Evolutionary conservation across 2,888 invertebrate species (phyloP).

Genomic region (Monoplex corrugatus): DNA sequence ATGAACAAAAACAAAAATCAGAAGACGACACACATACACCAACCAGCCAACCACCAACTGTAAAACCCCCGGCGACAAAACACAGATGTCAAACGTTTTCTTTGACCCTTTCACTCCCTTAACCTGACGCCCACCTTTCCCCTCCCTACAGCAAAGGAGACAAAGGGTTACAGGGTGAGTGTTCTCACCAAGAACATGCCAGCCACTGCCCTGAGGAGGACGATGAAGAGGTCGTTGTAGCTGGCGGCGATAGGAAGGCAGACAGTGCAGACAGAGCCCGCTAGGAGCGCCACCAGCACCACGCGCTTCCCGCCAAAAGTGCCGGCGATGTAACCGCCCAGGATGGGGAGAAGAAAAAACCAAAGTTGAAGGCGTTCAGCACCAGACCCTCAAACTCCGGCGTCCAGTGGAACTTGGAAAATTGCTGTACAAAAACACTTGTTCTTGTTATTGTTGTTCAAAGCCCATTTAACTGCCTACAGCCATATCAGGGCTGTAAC

Average conservation of each 20-base stretch:
- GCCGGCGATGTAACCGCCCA: conserved; percentile 85
- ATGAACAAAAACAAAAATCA: no score
- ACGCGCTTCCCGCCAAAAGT: conserved; percentile 93
- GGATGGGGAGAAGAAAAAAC: conserved; percentile 76
- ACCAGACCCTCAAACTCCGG: conserved; percentile 73
- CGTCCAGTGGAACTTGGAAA: conserved; percentile 72
- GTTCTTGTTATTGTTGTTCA: no score
- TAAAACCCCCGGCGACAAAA: no score
- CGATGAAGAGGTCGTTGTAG: conserved; percentile 87
- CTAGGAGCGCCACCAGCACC: conserved; percentile 89
- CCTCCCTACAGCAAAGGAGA: no score
- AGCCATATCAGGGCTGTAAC: neutral
- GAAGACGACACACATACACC: no score
- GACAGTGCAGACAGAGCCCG: conserved; percentile 91
- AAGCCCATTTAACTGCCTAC: neutral
- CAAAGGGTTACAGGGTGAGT: no score
- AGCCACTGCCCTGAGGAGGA: conserved; percentile 88
- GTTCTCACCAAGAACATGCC: conserved; percentile 89
- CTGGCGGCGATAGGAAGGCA: conserved; percentile 89
- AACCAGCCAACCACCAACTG: no score
- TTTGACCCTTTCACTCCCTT: no score
- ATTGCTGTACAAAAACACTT: conserved; percentile 47
- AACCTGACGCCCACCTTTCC: no score
- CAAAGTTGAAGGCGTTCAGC: conserved; percentile 77
- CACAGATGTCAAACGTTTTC: no score